Evolutionary conservation across 2,797 vertebrate genomes (phyloP).

Genomic region (Rhadinocentrus ornatus): DNA sequence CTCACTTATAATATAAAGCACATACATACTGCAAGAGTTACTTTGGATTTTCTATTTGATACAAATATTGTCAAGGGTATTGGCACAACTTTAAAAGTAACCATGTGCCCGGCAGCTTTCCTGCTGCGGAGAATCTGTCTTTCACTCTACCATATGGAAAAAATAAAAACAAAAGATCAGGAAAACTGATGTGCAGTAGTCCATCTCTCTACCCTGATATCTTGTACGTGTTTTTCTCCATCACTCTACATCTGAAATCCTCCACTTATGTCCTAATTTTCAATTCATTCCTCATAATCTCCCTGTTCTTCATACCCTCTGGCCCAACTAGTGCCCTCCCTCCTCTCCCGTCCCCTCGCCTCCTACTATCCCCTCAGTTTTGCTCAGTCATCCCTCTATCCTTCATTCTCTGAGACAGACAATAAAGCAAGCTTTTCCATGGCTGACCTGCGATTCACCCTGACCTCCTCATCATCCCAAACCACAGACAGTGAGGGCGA

Average conservation of each 20-base stretch:
- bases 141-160: conserved; percentile 46
- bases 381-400: conserved; percentile 58
- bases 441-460: conserved; percentile 82
- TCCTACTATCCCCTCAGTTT: conserved; percentile 40
- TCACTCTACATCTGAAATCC: conserved; percentile 26
- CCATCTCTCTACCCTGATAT: conserved; percentile 21
- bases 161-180: conserved; percentile 46
- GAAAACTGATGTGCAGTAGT: conserved; percentile 26
- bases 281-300: conserved; percentile 19
- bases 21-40: conserved; percentile 24
- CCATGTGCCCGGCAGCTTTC: conserved; percentile 27
- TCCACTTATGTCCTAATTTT: conserved; percentile 18
- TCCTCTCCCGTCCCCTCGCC: conserved; percentile 27
- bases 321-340: conserved; percentile 25
- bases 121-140: conserved; percentile 30
- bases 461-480: conserved; percentile 74
- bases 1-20: conserved; percentile 15
- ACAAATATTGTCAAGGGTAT: conserved; percentile 32
- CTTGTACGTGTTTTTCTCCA: conserved; percentile 7
- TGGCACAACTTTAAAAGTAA: conserved; percentile 55
- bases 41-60: conserved; percentile 56
- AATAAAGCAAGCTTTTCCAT: conserved; percentile 74
- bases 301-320: conserved; percentile 15
- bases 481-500: conserved; percentile 68
- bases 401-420: conserved; percentile 68